Percentiles rank a stretch among this genome's conserved stretches.
Evolutionary conservation across 1,140 invertebrate genomes (phyloP).

Genomic region (Harlomillsia oculata): DNA sequence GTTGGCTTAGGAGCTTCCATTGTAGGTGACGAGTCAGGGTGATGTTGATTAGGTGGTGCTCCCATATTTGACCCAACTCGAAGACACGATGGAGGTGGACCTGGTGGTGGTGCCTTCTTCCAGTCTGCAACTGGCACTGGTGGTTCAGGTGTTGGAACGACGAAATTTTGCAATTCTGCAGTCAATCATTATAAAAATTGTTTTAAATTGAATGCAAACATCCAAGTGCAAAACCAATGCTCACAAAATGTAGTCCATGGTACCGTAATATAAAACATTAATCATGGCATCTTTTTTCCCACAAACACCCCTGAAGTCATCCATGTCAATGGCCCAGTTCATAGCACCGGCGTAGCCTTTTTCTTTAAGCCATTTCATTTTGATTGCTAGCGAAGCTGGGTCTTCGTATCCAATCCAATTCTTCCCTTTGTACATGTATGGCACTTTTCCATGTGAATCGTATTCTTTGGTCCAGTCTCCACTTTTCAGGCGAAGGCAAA

Average conservation of each 20-base stretch:
- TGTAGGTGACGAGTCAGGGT: background rate
- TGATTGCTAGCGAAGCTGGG: slow-evolving; percentile 55
- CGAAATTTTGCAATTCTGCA: slow-evolving; percentile 55
- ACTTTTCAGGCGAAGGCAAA: slow-evolving; percentile 60
- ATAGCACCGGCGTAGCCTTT: slow-evolving; percentile 75
- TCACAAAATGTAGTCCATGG: background rate
- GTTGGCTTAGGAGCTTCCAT: background rate
- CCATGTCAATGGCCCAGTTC: slow-evolving; percentile 84
- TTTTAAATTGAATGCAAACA: slow-evolving; percentile 38
- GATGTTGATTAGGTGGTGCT: background rate
- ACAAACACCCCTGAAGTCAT: slow-evolving; percentile 68
- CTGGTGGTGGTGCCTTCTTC: slow-evolving; percentile 10
- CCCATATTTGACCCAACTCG: background rate
- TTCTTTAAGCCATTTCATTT: slow-evolving; percentile 73
- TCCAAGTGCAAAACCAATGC: background rate
- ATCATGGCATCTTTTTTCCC: slow-evolving; percentile 61
- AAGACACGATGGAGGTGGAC: background rate
- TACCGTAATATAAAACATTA: slow-evolving; percentile 56
- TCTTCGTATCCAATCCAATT: slow-evolving; percentile 36
- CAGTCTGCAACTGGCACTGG: slow-evolving; percentile 1
- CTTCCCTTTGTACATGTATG: slow-evolving; percentile 25
- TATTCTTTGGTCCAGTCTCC: slow-evolving; percentile 69
- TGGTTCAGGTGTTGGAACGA: slow-evolving; percentile 53
- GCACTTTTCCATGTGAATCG: slow-evolving; percentile 68
- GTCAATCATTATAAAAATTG: slow-evolving; percentile 1